phyloP scores from a whole-genome alignment of 2,888 invertebrate species.

The Drosophila incognita region DNA sequence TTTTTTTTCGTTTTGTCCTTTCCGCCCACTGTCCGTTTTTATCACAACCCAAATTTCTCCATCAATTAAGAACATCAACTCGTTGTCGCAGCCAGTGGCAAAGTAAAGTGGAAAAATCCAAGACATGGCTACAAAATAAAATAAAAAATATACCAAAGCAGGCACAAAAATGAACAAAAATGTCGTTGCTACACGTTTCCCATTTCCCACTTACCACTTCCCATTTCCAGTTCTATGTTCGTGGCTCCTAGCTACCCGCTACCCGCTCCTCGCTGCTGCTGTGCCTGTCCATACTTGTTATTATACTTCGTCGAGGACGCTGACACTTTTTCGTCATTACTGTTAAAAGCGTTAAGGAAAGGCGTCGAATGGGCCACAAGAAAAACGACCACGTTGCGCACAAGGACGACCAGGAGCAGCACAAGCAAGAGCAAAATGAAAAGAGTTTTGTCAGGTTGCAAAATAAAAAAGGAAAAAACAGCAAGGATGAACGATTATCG shows the following conservation, averaged over 20 bases:
- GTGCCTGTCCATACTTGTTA: slow-evolving; percentile 80
- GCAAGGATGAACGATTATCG: background rate
- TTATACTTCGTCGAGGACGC: slow-evolving; percentile 82
- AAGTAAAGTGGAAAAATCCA: slow-evolving; percentile 45
- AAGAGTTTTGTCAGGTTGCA: slow-evolving; percentile 73
- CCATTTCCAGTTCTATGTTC: background rate
- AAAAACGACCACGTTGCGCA: slow-evolving; percentile 32
- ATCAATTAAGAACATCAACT: slow-evolving; percentile 81
- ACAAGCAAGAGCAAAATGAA: slow-evolving; percentile 57
- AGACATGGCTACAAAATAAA: slow-evolving; percentile 42
- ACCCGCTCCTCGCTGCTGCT: slow-evolving; percentile 16
- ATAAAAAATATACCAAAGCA: slow-evolving; percentile 24
- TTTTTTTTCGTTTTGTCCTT: background rate
- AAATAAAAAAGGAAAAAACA: slow-evolving; percentile 26
- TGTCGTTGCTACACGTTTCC: slow-evolving; percentile 35
- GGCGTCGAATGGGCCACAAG: slow-evolving; percentile 34
- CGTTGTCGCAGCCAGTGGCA: slow-evolving; percentile 58
- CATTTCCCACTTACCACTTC: background rate
- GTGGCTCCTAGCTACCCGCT: background rate
- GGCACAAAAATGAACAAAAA: slow-evolving; percentile 46
- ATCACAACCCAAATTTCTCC: slow-evolving; percentile 78
- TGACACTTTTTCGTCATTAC: slow-evolving; percentile 84
- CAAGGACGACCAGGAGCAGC: slow-evolving; percentile 45
- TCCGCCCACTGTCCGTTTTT: slow-evolving; percentile 30
- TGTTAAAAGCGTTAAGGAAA: slow-evolving; percentile 76